Evolutionary conservation across 2,888 invertebrate genomes (phyloP).

Genomic region (Ethmia dodecea): DNA sequence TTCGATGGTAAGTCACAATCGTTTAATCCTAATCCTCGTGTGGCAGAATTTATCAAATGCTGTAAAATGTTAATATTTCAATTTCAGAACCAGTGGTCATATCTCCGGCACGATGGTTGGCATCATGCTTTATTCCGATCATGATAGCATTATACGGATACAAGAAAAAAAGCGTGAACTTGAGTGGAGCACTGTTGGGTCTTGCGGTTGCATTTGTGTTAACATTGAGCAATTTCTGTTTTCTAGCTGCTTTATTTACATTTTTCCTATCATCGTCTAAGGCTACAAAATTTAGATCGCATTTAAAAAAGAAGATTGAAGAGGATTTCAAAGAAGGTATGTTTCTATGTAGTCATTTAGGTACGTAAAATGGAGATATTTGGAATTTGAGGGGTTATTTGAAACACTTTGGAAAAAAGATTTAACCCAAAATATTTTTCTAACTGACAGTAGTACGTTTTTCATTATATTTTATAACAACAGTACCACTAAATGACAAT

Average conservation of each 20-base stretch:
- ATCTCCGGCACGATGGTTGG: slow-evolving; percentile 82
- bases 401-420: too few relatives aligned
- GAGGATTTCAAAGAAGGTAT: slow-evolving; percentile 88
- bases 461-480: too few relatives aligned
- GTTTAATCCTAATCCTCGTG: not conserved
- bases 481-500: too few relatives aligned
- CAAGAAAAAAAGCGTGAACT: slow-evolving; percentile 81
- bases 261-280: slow-evolving; percentile 90
- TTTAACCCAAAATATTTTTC: too few relatives aligned
- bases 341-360: too few relatives aligned
- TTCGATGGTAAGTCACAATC: slow-evolving; percentile 66
- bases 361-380: too few relatives aligned
- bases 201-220: slow-evolving; percentile 85
- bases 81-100: slow-evolving; percentile 77
- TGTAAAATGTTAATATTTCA: slow-evolving; percentile 3
- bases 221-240: slow-evolving; percentile 87
- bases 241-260: slow-evolving; percentile 82
- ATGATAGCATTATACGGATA: slow-evolving; percentile 82
- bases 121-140: slow-evolving; percentile 81
- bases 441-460: too few relatives aligned
- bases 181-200: slow-evolving; percentile 84
- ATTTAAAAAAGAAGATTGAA: slow-evolving; percentile 83
- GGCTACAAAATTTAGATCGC: slow-evolving; percentile 86
- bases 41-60: not conserved
- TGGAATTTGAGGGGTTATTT: too few relatives aligned